phyloP scores from a whole-genome alignment of 2,888 invertebrate genomes.

The Herminia tarsipennalis region DNA sequence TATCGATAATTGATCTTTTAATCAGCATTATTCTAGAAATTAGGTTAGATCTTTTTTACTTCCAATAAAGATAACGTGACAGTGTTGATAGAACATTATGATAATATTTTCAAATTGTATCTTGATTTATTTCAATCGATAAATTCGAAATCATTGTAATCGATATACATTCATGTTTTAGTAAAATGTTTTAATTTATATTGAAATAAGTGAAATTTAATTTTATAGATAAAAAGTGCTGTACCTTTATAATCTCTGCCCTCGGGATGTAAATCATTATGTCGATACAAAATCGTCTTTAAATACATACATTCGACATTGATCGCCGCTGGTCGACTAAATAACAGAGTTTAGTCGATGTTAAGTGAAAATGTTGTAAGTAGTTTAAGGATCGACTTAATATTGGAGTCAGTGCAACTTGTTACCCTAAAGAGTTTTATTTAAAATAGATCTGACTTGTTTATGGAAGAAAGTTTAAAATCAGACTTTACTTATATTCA shows the following conservation, averaged over 20 bases:
- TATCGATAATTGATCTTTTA: constrained; percentile 40
- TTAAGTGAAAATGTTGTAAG: constrained; percentile 60
- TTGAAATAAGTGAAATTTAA: neutral
- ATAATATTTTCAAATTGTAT: neutral
- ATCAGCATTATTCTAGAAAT: constrained; percentile 8
- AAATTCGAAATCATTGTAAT: neutral
- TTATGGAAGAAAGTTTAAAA: too few species aligned
- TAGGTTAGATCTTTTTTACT: neutral
- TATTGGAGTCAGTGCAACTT: neutral
- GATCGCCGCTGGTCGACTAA: constrained; percentile 42
- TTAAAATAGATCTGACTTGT: too few species aligned
- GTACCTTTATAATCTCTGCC: constrained; percentile 24
- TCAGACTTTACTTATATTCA: too few species aligned
- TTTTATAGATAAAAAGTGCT: constrained; percentile 31
- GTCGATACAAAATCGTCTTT: constrained; percentile 55
- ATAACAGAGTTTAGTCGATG: constrained; percentile 57
- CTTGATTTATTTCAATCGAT: constrained; percentile 6
- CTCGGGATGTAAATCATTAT: constrained; percentile 47
- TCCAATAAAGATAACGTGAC: too few species aligned
- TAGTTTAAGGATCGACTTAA: constrained; percentile 1
- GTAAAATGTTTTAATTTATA: neutral
- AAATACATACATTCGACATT: constrained; percentile 33
- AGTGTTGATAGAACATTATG: too few species aligned
- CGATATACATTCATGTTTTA: neutral
- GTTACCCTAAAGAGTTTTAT: neutral